Evolutionary conservation across 2,797 vertebrate species (phyloP).

Genomic region (Glyptemys insculpta): DNA sequence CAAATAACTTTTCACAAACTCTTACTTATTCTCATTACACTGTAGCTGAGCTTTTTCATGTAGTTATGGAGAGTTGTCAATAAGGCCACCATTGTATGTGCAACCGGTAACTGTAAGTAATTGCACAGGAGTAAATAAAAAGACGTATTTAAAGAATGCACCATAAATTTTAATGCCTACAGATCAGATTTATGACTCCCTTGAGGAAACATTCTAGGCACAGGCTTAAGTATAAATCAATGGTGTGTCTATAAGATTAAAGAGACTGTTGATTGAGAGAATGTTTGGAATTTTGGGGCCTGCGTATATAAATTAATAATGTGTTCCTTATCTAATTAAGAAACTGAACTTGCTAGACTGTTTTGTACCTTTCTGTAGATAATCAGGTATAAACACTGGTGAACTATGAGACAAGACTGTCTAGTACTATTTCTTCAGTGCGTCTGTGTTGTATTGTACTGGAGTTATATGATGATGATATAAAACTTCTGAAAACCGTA

Average conservation of each 20-base stretch:
- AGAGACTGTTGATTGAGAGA: neutral
- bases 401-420: neutral
- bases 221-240: neutral
- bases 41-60: neutral
- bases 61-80: neutral
- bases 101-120: neutral
- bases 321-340: neutral
- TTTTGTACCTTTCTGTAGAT: neutral
- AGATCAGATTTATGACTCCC: neutral
- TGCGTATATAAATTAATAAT: neutral
- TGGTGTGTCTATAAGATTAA: neutral
- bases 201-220: neutral
- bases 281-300: neutral
- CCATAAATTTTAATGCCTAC: neutral
- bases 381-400: neutral
- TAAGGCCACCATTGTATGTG: neutral
- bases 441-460: neutral
- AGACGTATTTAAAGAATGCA: neutral
- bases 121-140: conserved; percentile 8
- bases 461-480: neutral
- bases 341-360: neutral
- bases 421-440: neutral
- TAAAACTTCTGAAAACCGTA: neutral
- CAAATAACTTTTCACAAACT: neutral
- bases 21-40: neutral